Evolutionary conservation across 2,113 vertebrate genomes (phyloP), one percentile per base, ranked within the genome.

Genomic region (Lophura nycthemera): DNA sequence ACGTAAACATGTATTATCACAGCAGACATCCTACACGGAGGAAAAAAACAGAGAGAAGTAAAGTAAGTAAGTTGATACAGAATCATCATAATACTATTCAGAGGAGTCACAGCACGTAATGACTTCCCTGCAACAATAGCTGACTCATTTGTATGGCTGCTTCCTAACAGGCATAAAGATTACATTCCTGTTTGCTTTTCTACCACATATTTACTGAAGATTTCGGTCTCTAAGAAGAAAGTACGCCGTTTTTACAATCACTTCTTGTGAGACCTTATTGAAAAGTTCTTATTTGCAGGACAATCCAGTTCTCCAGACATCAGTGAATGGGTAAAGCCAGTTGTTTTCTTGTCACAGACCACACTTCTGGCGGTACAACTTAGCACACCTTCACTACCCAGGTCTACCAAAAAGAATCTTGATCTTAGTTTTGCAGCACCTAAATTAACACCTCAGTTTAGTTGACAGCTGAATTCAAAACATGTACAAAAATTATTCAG

Each of bases 1-100:
- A 94, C 21, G 90, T 54, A 80, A 90, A 93, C 24, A 86, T 10
- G 29, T 82, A 60, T 60, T 48, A 89, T 73, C 54, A 85, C 63
- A 87, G 71, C 70, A 86, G 47, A 78, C 57, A 74, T 42, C 63
- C 70, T 84, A 84, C 48, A 83, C 32, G 74, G 52, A 93, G 32
- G 38, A 27, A 81, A 66, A 65, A 72, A 88, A 0, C 17, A 63
- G 48, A 71, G 40, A 67, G 32, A 17, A 86, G 18, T 19, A 38
- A 60, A 74, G 0, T 13, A 76, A 89, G 52, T 7, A 12, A 6
- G 40, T 82, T 91, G 36, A 34, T 15, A 47, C 0, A 75, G 32
- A 66, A 57, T 54, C 61, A 65, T 48, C 25, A 24, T 11, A 34
- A 60, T 13, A 16, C 40, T 60, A 13, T 36, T 11, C 29, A 1